These are phyloP conservation scores for Sarcophaga bullata DNA, from an alignment of 1,140 invertebrate genomes.

Conservation along the genomic window DNA sequence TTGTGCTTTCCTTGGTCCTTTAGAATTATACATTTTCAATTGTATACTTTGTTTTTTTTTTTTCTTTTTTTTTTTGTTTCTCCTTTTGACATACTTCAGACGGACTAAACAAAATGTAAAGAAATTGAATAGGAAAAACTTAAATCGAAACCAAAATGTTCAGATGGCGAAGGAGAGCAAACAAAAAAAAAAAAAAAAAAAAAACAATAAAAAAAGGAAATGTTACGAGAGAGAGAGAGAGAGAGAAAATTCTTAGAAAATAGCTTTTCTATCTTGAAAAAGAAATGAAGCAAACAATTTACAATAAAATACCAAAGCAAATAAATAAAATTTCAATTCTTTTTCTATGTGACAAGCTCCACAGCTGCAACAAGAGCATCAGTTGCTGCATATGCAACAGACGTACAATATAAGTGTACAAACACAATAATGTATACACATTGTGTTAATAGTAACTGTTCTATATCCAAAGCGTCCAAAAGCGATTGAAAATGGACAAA, in stretches of 20 bases:
- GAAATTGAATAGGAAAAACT: constrained; percentile 13
- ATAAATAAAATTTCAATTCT: constrained; percentile 12
- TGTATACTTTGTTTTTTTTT: neutral
- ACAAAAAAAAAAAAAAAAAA: no score
- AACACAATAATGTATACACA: no score
- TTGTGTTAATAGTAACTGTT: no score
- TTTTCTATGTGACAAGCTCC: neutral
- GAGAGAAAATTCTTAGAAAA: constrained; percentile 6
- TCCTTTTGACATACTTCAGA: constrained; percentile 9
- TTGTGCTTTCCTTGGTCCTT: neutral
- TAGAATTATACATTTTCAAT: constrained; percentile 7
- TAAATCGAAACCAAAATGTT: neutral
- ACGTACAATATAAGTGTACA: no score
- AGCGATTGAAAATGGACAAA: no score
- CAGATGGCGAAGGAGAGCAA: no score
- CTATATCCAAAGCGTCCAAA: no score
- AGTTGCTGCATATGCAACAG: no score
- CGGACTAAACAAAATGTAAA: neutral
- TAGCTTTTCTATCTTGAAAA: neutral
- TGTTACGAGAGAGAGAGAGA: neutral
- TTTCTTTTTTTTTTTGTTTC: no score
- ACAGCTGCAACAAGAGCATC: neutral
- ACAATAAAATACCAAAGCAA: neutral
- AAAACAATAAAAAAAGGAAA: no score
- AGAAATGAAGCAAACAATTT: constrained; percentile 17